Evolutionary conservation across 2,797 vertebrate genomes (phyloP), one percentile per base, ranked within the genome.

Genomic region (Paedocypris micromegethes): DNA sequence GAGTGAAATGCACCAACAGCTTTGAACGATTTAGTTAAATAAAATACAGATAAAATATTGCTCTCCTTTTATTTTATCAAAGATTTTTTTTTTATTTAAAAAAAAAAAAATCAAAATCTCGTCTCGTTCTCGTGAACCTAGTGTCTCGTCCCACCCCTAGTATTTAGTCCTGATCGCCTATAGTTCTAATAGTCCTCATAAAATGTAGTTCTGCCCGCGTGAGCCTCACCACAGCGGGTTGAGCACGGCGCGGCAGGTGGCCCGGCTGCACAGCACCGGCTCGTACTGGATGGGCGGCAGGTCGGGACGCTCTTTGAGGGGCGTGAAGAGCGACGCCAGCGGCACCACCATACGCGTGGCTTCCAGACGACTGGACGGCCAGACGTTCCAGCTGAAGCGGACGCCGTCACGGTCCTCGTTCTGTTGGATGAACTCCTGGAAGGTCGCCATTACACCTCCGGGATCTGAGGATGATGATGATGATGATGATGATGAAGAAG

Each of bases 311-410:
- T 98, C 96, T 78, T 91, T 95, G 70, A 98, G 80, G 0, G 94
- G 95, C 0, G 94, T 96, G 80, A 96, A 92, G n/a, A 98, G 89
- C 2, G 92, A 79, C 3, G 94, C 91, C 79, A 98, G 91, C 0
- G 95, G 96, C 2, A 97, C 96, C 1, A 98, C 96, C 95, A 98
- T 97, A 52, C 95, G 90, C 0, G 95, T 97, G 51, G 96, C 95
- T 86, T 98, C 96, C 64, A 98, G 83, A 0, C 95, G 92, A 83
- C 94, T 97, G 37, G 96, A 98, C 5, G 96, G 96, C 96, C 96
- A 98, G 9, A 97, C 96, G n/a, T 98, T 98, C 95, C 96, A 98
- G 85, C 96, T 98, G 87, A 98, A 97, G 4, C 96, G 90, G 61
- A 96, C 93, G 9, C 96, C 95, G 78, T 98, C 95, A 3, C 93